Evolutionary conservation across 1,140 invertebrate genomes (phyloP), one percentile per base, ranked within the genome.

Genomic region (Trachymyrmex cornetzi): DNA sequence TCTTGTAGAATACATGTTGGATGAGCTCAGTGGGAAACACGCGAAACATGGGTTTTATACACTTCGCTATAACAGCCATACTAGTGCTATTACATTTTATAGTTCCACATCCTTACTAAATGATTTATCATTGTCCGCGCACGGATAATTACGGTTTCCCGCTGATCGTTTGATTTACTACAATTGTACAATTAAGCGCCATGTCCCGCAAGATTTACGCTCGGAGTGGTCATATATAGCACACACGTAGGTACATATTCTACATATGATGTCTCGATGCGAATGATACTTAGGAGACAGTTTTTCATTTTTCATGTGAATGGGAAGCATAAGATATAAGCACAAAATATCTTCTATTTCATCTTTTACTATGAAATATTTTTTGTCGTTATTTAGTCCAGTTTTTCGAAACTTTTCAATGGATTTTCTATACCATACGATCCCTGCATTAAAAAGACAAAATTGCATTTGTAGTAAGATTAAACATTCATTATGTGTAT

Each of bases 91-190:
- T 88, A 91, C 84, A 90, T 88, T 91, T 91, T 91, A 90, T 84
- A 86, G 53, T 87, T 69, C 38, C 55, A 81, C 79, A 86, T 90
- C 77, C 64, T 91, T 91, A 88, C 64, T 38, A 59, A 87, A 85
- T 91, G 90, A 91, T 91, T 91, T 91, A 91, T 91, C 88, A 91
- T 91, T 91, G 89, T 91, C 77, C 59, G 82, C 75, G 24, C 79
- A 72, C 48, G 63, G 88, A 81, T 91, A 91, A 91, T 91, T 91
- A 91, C 81, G 71, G 74, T 67, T 86, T 85, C 88, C 86, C 63
- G 85, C 90, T 89, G 88, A 91, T 89, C 85, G 69, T 27, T 86
- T 91, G 90, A 91, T 91, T 91, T 89, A 91, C 87, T 84, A 63
- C 90, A 74, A 91, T 91, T 85, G 90, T 90, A 91, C 87, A 87